Evolutionary conservation across 2,797 vertebrate species (phyloP).

Genomic region (Coregonus suidteri): DNA sequence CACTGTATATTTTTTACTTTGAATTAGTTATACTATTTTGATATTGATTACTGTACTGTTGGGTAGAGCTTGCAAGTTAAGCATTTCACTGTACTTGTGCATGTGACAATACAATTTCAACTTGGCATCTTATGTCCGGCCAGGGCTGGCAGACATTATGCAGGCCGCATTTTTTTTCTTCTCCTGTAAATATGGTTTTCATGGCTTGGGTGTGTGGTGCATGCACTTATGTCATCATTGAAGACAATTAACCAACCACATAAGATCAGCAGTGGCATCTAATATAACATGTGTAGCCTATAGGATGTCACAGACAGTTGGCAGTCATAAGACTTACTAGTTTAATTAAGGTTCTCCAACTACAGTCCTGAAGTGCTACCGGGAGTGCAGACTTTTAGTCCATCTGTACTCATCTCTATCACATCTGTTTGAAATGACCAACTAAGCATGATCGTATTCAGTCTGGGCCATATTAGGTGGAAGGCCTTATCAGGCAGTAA

Average conservation of each 20-base stretch:
- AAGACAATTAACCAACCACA: not conserved
- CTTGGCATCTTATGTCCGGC: not conserved
- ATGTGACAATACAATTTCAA: too few species aligned
- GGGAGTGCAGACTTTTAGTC: not conserved
- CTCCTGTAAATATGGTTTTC: not conserved
- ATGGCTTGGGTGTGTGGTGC: not conserved
- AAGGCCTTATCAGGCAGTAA: conserved; percentile 31
- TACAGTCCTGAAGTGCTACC: not conserved
- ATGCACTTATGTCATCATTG: not conserved
- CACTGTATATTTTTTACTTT: too few species aligned
- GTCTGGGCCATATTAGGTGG: not conserved
- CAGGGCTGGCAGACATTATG: not conserved
- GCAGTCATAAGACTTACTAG: not conserved
- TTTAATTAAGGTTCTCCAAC: not conserved
- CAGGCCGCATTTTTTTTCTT: not conserved
- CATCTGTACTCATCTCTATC: not conserved
- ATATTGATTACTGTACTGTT: too few species aligned
- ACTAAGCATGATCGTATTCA: too few species aligned
- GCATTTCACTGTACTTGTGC: too few species aligned
- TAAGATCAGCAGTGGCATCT: not conserved
- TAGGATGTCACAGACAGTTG: conserved; percentile 3
- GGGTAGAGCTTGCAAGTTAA: too few species aligned
- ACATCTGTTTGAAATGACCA: not conserved
- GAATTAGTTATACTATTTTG: too few species aligned
- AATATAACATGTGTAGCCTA: not conserved